Percentiles rank a stretch among this genome's conserved stretches.
phyloP scores from a whole-genome alignment of 2,888 invertebrate species.

The Stenchaetothrips biformis region DNA sequence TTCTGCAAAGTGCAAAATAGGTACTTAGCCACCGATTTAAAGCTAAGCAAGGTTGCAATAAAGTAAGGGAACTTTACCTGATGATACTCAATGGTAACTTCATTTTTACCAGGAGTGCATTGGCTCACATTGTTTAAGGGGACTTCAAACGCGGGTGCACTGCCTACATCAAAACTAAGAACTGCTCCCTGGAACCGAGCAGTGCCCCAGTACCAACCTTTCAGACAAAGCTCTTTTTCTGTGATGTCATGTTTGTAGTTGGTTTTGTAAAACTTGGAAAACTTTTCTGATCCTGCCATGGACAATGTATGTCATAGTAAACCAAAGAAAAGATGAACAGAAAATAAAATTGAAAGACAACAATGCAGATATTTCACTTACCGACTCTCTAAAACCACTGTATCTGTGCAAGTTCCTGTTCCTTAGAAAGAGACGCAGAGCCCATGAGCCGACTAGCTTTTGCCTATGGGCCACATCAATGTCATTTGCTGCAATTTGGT shows the following conservation, averaged over 20 bases:
- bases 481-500: constrained; percentile 77
- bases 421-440: constrained; percentile 81
- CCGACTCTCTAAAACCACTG: constrained; percentile 86
- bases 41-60: constrained; percentile 8
- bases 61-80: constrained; percentile 54
- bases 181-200: constrained; percentile 88
- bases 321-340: constrained; percentile 26
- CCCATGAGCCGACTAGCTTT: constrained; percentile 85
- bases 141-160: constrained; percentile 87
- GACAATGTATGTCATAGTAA: constrained; percentile 29
- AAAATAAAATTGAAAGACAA: constrained; percentile 28
- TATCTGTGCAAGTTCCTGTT: constrained; percentile 87
- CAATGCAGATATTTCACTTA: constrained; percentile 45
- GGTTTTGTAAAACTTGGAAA: constrained; percentile 79
- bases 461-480: constrained; percentile 90
- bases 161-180: constrained; percentile 77
- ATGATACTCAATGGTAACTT: constrained; percentile 96
- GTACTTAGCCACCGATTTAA: constrained; percentile 6
- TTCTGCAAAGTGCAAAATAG: constrained; percentile 58
- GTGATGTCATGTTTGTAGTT: constrained; percentile 81
- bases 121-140: constrained; percentile 94
- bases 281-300: constrained; percentile 76
- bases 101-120: constrained; percentile 93
- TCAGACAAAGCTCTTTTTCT: constrained; percentile 86
- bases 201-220: constrained; percentile 99